Percentiles rank a stretch among this genome's conserved stretches.
Evolutionary conservation across 2,888 invertebrate genomes (phyloP).

Genomic region (Drosophila ustulata): DNA sequence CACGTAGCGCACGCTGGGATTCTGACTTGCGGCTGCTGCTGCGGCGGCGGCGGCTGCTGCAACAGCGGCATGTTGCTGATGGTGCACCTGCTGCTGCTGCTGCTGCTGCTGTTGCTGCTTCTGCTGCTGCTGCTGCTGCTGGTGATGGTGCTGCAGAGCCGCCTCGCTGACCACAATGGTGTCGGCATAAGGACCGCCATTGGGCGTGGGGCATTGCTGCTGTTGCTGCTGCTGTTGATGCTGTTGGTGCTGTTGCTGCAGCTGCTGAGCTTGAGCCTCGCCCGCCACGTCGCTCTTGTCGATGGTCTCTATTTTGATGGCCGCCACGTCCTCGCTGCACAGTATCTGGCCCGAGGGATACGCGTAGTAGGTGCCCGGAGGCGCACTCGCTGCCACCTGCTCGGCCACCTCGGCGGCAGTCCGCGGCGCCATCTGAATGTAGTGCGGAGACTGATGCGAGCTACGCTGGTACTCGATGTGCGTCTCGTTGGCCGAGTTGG

Average conservation of each 20-base stretch:
- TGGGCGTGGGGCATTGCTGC: slow-evolving; percentile 80
- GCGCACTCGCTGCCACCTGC: slow-evolving; percentile 50
- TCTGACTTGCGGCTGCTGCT: slow-evolving; percentile 48
- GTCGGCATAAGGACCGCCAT: slow-evolving; percentile 72
- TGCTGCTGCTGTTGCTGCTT: slow-evolving; percentile 60
- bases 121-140: slow-evolving; percentile 60
- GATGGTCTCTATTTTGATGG: slow-evolving; percentile 83
- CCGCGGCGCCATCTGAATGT: slow-evolving; percentile 82
- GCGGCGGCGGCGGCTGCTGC: slow-evolving; percentile 55
- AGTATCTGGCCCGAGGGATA: slow-evolving; percentile 78
- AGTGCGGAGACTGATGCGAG: slow-evolving; percentile 80
- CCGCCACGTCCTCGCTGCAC: slow-evolving; percentile 72
- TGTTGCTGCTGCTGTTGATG: slow-evolving; percentile 71
- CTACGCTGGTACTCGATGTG: slow-evolving; percentile 78
- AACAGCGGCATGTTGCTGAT: slow-evolving; percentile 55
- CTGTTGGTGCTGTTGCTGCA: slow-evolving; percentile 65
- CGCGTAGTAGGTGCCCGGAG: slow-evolving; percentile 73
- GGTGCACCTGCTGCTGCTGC: slow-evolving; percentile 65
- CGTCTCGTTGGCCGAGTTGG: slow-evolving; percentile 57
- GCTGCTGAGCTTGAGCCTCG: slow-evolving; percentile 57
- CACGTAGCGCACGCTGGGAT: slow-evolving; percentile 56
- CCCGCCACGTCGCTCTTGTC: slow-evolving; percentile 78
- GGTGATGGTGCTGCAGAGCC: slow-evolving; percentile 71
- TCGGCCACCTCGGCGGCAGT: slow-evolving; percentile 75
- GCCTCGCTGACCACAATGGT: slow-evolving; percentile 76